Conservation (phyloP, 2,888 invertebrate species). For the Apantesis nais region DNA sequence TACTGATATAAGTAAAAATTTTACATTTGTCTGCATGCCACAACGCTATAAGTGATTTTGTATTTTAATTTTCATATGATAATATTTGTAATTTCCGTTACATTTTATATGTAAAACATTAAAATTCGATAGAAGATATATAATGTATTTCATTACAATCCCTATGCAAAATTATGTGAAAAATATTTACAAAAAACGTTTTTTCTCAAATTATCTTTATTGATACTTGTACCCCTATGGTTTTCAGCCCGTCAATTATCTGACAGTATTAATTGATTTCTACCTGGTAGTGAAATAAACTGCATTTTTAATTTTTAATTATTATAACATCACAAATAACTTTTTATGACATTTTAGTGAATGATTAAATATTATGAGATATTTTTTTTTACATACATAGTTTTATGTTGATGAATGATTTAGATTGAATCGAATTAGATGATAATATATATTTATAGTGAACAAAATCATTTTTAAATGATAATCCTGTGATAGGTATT, state of each 20-base stretch:
- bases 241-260: no score
- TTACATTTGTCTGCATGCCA: no score
- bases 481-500: constrained; percentile 49
- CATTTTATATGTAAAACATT: no score
- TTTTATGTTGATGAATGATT: neutral
- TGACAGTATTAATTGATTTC: constrained; percentile 28
- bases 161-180: no score
- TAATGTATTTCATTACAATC: no score
- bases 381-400: neutral
- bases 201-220: constrained; percentile 88
- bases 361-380: neutral
- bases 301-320: constrained; percentile 5
- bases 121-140: no score
- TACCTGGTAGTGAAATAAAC: neutral
- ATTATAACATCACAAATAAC: neutral
- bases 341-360: neutral
- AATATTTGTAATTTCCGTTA: no score
- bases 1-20: no score
- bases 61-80: no score
- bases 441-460: constrained; percentile 35
- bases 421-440: constrained; percentile 15
- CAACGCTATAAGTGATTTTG: no score
- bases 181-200: no score
- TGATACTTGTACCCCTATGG: no score
- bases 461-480: constrained; percentile 47